Conservation (phyloP, 2,888 invertebrate species). For the Antitype chi region DNA sequence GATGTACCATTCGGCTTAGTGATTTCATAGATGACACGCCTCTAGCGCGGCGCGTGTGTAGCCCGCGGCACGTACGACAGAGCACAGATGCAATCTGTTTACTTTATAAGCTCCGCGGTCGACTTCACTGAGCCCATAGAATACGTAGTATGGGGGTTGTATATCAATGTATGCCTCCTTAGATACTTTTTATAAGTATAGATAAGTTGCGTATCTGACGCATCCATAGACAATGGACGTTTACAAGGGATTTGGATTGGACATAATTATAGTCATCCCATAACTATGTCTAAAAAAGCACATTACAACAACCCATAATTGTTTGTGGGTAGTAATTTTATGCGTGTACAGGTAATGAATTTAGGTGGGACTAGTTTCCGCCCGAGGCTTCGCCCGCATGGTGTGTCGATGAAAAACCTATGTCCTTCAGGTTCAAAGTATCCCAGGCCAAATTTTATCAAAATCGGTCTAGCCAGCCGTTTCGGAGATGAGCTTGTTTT, state of each 20-base stretch:
- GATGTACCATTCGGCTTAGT: conserved; percentile 42
- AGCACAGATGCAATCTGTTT: conserved; percentile 85
- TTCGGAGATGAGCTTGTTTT: no score
- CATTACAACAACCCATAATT: background rate
- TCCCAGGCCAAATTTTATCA: no score
- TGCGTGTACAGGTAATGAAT: background rate
- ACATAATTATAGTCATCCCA: background rate
- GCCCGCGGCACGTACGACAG: conserved; percentile 74
- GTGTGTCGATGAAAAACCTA: no score
- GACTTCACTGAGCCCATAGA: conserved; percentile 59
- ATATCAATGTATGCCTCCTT: background rate
- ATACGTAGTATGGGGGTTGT: conserved; percentile 1
- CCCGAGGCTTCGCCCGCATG: no score
- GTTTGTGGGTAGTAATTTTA: background rate
- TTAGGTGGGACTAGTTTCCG: no score
- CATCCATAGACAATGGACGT: background rate
- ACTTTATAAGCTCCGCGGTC: conserved; percentile 80
- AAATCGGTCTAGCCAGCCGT: no score
- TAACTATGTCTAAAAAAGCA: background rate
- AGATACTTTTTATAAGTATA: background rate
- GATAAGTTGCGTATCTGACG: background rate
- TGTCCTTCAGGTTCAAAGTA: no score
- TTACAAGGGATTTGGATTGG: background rate
- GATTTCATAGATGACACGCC: conserved; percentile 55
- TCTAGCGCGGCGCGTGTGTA: conserved; percentile 61